phyloP scores from a whole-genome alignment of 1,140 invertebrate genomes.

The Armadillidium nasatum region DNA sequence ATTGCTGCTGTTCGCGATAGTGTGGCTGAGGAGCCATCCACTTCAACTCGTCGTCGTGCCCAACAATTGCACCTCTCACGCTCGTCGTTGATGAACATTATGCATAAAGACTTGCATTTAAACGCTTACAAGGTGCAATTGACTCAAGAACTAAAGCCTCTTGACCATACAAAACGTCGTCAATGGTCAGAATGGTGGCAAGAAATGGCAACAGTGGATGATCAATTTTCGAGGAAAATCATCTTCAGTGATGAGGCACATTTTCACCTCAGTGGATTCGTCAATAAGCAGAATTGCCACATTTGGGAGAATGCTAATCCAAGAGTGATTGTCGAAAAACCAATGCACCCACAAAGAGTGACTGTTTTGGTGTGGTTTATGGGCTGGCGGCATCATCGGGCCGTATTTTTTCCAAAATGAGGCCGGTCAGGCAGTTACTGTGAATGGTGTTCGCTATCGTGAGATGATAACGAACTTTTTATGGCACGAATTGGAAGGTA shows the following conservation, averaged over 20 bases:
- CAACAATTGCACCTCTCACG: no score
- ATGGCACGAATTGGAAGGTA: not conserved
- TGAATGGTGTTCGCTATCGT: constrained; percentile 14
- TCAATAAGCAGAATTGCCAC: constrained; percentile 47
- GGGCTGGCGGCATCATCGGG: constrained; percentile 48
- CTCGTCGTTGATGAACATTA: no score
- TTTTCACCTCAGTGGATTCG: constrained; percentile 45
- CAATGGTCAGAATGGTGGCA: no score
- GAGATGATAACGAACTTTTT: not conserved
- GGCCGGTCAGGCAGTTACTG: constrained; percentile 28
- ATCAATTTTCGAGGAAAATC: constrained; percentile 45
- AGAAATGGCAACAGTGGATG: no score
- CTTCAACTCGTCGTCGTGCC: no score
- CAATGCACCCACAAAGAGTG: constrained; percentile 48
- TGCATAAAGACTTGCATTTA: no score
- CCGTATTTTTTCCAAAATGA: constrained; percentile 43
- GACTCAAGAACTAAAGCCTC: no score
- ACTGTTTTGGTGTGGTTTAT: constrained; percentile 49
- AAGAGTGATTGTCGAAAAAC: constrained; percentile 46
- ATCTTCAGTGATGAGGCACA: constrained; percentile 45
- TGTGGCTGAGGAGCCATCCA: no score
- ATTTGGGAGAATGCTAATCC: constrained; percentile 47
- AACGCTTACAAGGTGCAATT: no score
- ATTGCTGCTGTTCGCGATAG: no score
- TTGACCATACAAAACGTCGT: no score